phyloP scores from a whole-genome alignment of 2,888 invertebrate species.

The Chalcosyrphus nemorum region DNA sequence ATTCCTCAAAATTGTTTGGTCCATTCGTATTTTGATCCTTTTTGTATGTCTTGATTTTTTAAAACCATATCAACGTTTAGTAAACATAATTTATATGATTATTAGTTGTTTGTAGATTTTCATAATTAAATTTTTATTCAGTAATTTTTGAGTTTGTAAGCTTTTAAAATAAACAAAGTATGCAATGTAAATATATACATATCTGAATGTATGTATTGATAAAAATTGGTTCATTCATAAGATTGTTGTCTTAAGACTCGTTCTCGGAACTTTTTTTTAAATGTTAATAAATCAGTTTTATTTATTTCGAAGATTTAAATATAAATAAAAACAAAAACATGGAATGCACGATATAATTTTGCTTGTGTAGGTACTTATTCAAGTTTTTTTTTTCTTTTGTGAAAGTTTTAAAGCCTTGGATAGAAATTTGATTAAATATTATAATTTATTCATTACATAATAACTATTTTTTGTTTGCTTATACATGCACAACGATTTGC shows the following conservation, averaged over 20 bases:
- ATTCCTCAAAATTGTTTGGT: conserved; percentile 54
- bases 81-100: neutral
- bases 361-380: neutral
- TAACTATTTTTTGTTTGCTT: neutral
- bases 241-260: neutral
- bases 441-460: neutral
- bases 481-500: neutral
- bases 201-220: conserved; percentile 2
- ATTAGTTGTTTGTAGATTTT: neutral
- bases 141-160: neutral
- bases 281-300: neutral
- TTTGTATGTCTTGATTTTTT: conserved; percentile 21
- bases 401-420: conserved; percentile 3
- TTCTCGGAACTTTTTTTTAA: neutral
- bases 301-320: conserved; percentile 4
- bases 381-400: neutral
- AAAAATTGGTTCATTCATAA: conserved; percentile 27
- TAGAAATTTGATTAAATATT: conserved; percentile 15
- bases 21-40: conserved; percentile 49
- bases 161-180: conserved; percentile 3
- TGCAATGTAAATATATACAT: conserved; percentile 21
- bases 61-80: conserved; percentile 16
- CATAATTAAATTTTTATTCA: neutral
- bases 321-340: conserved; percentile 6
- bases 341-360: conserved; percentile 22